Conservation (phyloP, 2,797 vertebrate genomes). For the Periophthalmus magnuspinnatus region DNA sequence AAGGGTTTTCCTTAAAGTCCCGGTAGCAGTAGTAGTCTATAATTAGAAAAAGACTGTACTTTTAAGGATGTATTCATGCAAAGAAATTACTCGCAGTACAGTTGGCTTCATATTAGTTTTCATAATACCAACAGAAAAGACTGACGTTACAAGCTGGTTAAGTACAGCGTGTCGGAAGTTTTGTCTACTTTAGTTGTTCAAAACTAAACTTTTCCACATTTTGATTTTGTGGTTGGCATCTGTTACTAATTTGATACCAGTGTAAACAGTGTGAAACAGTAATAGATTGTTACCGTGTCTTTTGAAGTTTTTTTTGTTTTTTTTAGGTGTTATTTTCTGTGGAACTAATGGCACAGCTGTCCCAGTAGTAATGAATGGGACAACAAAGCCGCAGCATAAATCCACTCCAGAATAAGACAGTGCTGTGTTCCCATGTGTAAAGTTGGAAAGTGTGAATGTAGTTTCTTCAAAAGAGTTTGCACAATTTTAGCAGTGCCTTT, state of each 20-base stretch:
- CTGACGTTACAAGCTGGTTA: background rate
- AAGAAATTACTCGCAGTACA: background rate
- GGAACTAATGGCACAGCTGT: slow-evolving; percentile 1
- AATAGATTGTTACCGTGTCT: slow-evolving; percentile 3
- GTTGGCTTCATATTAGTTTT: background rate
- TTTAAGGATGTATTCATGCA: background rate
- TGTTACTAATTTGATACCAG: slow-evolving; percentile 8
- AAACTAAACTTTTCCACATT: background rate
- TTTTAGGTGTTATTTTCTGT: background rate
- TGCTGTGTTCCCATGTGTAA: background rate
- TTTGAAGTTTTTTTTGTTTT: background rate
- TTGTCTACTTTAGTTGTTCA: background rate
- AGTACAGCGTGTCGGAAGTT: background rate
- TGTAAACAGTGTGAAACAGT: slow-evolving; percentile 1
- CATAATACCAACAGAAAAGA: background rate
- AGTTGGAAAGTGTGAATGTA: background rate
- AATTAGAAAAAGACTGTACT: background rate
- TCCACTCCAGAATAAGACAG: background rate
- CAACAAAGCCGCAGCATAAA: slow-evolving; percentile 1
- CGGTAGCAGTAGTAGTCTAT: slow-evolving; percentile 12
- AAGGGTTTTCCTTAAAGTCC: slow-evolving; percentile 18
- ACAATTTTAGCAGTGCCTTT: background rate
- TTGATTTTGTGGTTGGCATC: slow-evolving; percentile 1
- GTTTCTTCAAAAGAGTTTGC: background rate
- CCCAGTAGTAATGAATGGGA: background rate